Conservation (phyloP, 2,888 invertebrate genomes). For the Scelioninae gen. 1 region DNA sequence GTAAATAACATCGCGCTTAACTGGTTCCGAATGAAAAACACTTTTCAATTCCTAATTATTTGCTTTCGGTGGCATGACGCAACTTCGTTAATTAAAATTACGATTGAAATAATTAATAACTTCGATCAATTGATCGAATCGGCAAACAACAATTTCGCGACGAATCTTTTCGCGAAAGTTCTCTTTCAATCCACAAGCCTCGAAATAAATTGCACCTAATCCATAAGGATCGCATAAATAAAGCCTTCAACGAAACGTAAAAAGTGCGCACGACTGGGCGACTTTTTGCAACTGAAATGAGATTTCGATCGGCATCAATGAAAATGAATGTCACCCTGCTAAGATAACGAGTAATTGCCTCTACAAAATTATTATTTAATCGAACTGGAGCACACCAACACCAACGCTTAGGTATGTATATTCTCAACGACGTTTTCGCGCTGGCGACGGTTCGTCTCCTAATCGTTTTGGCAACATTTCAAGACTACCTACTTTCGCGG, state of each 20-base stretch:
- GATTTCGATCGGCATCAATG: slow-evolving; percentile 61
- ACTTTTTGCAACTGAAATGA: slow-evolving; percentile 47
- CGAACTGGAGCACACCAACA: too few species aligned
- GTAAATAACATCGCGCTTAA: slow-evolving; percentile 24
- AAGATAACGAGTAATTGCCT: too few species aligned
- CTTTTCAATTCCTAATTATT: slow-evolving; percentile 37
- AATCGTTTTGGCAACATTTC: slow-evolving; percentile 77
- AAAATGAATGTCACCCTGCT: slow-evolving; percentile 1
- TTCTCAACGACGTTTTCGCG: too few species aligned
- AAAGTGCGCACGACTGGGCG: slow-evolving; percentile 18
- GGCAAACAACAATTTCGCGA: slow-evolving; percentile 30
- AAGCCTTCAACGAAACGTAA: slow-evolving; percentile 41
- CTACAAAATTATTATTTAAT: too few species aligned
- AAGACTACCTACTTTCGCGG: slow-evolving; percentile 71
- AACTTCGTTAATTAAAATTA: slow-evolving; percentile 28
- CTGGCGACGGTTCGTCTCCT: too few species aligned
- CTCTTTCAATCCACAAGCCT: slow-evolving; percentile 28
- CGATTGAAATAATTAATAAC: slow-evolving; percentile 31
- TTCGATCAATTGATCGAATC: slow-evolving; percentile 3
- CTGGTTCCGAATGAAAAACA: slow-evolving; percentile 13
- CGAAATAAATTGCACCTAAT: slow-evolving; percentile 59
- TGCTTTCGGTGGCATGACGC: background rate
- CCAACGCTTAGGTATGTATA: too few species aligned
- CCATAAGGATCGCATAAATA: slow-evolving; percentile 58
- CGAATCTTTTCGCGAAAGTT: slow-evolving; percentile 1